Evolutionary conservation across 2,888 invertebrate species (phyloP).

Genomic region (Stenotaenia linearis): DNA sequence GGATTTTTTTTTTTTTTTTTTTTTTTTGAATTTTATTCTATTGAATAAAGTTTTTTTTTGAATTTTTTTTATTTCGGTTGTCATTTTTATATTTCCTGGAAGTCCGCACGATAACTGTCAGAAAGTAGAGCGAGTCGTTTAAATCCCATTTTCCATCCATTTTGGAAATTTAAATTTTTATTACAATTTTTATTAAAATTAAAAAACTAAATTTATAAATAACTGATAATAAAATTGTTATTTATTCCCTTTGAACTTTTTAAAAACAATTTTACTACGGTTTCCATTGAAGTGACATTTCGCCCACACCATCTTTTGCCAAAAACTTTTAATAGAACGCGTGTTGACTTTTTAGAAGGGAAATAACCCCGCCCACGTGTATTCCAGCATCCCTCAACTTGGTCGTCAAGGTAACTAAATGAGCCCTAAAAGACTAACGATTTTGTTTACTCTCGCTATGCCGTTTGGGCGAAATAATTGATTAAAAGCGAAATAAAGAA

Average conservation of each 20-base stretch:
- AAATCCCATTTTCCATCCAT: neutral
- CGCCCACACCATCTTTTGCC: constrained; percentile 9
- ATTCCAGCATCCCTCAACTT: neutral
- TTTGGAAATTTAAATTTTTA: neutral
- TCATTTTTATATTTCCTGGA: neutral
- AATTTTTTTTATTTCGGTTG: neutral
- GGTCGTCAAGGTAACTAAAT: neutral
- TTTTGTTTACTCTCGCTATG: neutral
- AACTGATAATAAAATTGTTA: no score
- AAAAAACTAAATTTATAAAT: no score
- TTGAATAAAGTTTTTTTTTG: neutral
- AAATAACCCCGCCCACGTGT: neutral
- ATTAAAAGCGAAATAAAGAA: neutral
- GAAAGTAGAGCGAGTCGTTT: neutral
- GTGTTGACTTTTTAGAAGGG: neutral
- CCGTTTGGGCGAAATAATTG: neutral
- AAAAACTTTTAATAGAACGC: neutral
- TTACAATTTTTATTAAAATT: no score
- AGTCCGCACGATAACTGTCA: neutral
- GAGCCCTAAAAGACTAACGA: neutral
- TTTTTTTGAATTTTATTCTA: neutral
- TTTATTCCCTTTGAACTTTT: no score
- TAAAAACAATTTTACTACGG: neutral
- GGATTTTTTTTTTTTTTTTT: neutral
- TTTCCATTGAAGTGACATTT: neutral